These are phyloP conservation scores for Zingel zingel DNA, from an alignment of 2,113 vertebrate species.

Conservation along the genomic window DNA sequence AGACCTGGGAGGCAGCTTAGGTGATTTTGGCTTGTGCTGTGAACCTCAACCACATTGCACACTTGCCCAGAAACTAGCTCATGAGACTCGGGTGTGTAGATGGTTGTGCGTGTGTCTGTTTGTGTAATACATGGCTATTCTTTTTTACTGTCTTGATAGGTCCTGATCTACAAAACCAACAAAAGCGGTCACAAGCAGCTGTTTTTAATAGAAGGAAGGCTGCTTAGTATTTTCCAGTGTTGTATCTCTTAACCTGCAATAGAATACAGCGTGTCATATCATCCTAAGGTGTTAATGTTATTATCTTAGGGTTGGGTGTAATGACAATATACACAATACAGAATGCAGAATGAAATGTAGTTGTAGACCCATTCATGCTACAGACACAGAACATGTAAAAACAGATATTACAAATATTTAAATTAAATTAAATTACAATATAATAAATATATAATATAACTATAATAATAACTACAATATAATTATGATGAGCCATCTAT, in stretches of 20 bases:
- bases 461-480: background rate
- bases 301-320: background rate
- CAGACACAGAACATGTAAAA: background rate
- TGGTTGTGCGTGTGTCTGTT: slow-evolving; percentile 27
- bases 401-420: background rate
- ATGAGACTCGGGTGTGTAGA: background rate
- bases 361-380: background rate
- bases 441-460: background rate
- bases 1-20: slow-evolving; percentile 43
- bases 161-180: slow-evolving; percentile 47
- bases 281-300: background rate
- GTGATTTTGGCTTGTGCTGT: slow-evolving; percentile 40
- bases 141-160: slow-evolving; percentile 34
- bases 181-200: background rate
- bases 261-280: background rate
- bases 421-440: background rate
- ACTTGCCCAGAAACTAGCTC: slow-evolving; percentile 29
- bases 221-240: background rate
- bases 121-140: slow-evolving; percentile 32
- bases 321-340: background rate
- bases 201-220: slow-evolving; percentile 4
- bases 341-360: background rate
- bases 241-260: background rate
- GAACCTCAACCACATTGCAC: slow-evolving; percentile 27
- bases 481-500: background rate